phyloP scores from a whole-genome alignment of 2,797 vertebrate species.

The Lepus oiostolus region DNA sequence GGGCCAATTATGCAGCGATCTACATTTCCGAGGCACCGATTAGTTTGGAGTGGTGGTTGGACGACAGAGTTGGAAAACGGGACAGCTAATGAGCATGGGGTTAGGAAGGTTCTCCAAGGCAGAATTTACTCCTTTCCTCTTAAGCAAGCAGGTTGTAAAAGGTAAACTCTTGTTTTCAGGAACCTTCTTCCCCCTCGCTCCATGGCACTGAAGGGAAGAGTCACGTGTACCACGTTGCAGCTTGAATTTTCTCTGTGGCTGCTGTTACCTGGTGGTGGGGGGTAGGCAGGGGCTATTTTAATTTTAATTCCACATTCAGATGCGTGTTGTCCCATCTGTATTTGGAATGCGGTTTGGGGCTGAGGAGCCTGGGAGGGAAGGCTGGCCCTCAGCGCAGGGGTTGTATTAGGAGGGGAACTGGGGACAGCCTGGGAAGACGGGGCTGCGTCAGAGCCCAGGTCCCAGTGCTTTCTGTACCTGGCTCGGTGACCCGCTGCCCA shows the following conservation, averaged over 20 bases:
- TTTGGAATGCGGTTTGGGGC: constrained; percentile 39
- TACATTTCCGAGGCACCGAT: not conserved
- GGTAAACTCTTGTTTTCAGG: not conserved
- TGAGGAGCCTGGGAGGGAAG: not conserved
- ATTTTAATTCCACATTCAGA: not conserved
- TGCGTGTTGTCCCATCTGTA: not conserved
- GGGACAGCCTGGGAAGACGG: not conserved
- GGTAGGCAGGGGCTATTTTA: not conserved
- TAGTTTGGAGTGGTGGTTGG: constrained; percentile 1
- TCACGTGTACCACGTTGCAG: not conserved
- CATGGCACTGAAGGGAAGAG: not conserved
- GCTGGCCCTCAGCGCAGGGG: not conserved
- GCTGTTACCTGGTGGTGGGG: not conserved
- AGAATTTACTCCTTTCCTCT: constrained; percentile 15
- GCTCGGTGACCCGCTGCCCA: not conserved
- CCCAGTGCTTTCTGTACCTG: not conserved
- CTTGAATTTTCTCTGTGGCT: constrained; percentile 13
- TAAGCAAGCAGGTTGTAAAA: not conserved
- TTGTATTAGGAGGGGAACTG: not conserved
- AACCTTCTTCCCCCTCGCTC: not conserved
- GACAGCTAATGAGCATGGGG: not conserved
- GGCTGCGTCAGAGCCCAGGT: not conserved
- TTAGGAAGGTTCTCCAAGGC: not conserved
- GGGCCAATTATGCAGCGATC: not conserved
- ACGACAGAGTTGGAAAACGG: not conserved